Base-by-base conservation (phyloP, 2,888 invertebrate species). In the Notodonta dromedarius region DNA sequence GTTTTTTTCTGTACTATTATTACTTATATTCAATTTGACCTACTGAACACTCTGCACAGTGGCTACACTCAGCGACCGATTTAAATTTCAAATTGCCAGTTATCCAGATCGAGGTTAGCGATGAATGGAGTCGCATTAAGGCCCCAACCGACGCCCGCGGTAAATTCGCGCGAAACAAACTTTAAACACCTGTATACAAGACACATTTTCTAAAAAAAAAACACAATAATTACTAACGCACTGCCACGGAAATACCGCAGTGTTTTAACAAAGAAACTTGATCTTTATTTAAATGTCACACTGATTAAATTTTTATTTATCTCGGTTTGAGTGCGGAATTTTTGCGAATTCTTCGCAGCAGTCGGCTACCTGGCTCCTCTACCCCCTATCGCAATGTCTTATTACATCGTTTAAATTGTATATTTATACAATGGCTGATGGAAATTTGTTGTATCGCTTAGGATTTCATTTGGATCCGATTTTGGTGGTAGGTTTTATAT, bases 21-120 rank as follows among this genome's bases (percentile, higher is more conserved):
- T 44, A 44, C 13, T 4, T 35, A 4, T 35, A 7, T 42, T 42
- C 11, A 12, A 11, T 11, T 42, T 4, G 11, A 42, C 42, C n/a
- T 46, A n/a, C 69, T 68, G 62, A 44, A 16, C 55, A 8, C 12
- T 39, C 63, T 67, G 55, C 52, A 35, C 67, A 70, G 75, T 78
- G 77, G 80, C 84, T 84, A 81, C 84, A 82, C 82, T 82, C 81
- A 83, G 84, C 77, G 82, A 69, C 73, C 85, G 84, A 90, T 91
- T 91, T 91, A 90, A 91, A 91, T 91, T 91, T 90, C 90, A 91
- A 91, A 91, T 91, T 83, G 84, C 83, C 83, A 80, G 86, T 87
- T 90, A 89, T 85, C 83, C 82, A 82, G 86, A 87, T 88, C 84
- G 84, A 84, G 87, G 86, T 88, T 84, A 84, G 83, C 80, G 80